Percentiles rank a stretch among this genome's conserved stretches.
phyloP scores from a whole-genome alignment of 1,140 invertebrate species.

The Drosophila ohnishii region DNA sequence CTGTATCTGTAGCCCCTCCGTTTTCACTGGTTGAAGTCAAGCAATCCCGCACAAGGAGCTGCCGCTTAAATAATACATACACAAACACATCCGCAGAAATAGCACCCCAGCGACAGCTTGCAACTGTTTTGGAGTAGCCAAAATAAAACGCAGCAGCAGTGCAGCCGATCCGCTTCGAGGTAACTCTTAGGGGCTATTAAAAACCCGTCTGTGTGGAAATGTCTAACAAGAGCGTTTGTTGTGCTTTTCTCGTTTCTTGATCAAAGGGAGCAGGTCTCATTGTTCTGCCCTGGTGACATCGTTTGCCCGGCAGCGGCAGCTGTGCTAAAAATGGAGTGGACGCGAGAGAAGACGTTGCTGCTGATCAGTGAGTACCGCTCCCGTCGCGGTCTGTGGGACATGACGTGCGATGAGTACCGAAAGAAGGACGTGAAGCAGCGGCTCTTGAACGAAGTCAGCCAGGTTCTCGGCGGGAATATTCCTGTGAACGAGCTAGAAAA shows the following conservation, averaged over 20 bases:
- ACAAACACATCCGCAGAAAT: neutral
- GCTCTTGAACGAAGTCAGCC: slow-evolving; percentile 70
- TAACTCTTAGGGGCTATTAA: slow-evolving; percentile 53
- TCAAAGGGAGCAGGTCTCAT: slow-evolving; percentile 48
- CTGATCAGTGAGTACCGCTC: slow-evolving; percentile 77
- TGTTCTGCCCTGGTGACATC: slow-evolving; percentile 49
- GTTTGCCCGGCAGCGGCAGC: slow-evolving; percentile 47
- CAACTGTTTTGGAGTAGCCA: slow-evolving; percentile 48
- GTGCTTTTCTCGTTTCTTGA: slow-evolving; percentile 19
- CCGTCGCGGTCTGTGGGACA: slow-evolving; percentile 79
- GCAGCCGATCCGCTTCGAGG: slow-evolving; percentile 22
- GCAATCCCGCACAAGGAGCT: neutral
- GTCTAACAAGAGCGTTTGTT: slow-evolving; percentile 25
- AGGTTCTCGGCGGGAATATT: slow-evolving; percentile 70
- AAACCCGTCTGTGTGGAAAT: slow-evolving; percentile 14
- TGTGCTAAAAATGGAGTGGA: slow-evolving; percentile 82
- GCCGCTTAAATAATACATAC: neutral
- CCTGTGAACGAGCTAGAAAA: slow-evolving; percentile 77
- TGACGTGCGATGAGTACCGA: slow-evolving; percentile 82
- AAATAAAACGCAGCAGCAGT: slow-evolving; percentile 37
- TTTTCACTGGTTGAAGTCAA: no score
- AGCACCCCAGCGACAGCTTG: slow-evolving; percentile 9
- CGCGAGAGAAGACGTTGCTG: slow-evolving; percentile 75
- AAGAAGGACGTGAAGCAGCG: slow-evolving; percentile 80
- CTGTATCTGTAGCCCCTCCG: neutral